Percentiles rank a stretch among this genome's conserved stretches.
Evolutionary conservation across 2,888 invertebrate species (phyloP).

Genomic region (Hydroisotoma schaefferi): DNA sequence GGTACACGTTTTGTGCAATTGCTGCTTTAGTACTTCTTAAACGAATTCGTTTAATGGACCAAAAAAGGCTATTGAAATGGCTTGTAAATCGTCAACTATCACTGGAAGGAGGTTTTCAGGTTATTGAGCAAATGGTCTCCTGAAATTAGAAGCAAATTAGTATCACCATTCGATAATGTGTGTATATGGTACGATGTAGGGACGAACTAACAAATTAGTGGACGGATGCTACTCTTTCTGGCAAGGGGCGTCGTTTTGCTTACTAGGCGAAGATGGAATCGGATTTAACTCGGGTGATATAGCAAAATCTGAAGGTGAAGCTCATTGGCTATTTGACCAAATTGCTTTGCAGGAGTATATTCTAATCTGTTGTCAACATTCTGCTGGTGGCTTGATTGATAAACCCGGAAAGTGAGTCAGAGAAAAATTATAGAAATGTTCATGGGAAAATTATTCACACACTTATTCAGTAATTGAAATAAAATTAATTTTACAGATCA

Average conservation of each 20-base stretch:
- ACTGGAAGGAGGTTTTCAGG: conserved; percentile 46
- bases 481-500: conserved; percentile 56
- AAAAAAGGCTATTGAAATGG: conserved; percentile 62
- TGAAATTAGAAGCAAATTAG: not conserved
- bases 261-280: conserved; percentile 17
- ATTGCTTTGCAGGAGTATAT: conserved; percentile 92
- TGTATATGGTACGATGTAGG: conserved; percentile 66
- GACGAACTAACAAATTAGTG: conserved; percentile 95
- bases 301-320: not conserved
- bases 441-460: too few relatives aligned
- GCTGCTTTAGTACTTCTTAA: conserved; percentile 81
- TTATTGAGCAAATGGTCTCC: conserved; percentile 7
- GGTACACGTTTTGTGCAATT: conserved; percentile 97
- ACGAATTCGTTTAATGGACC: conserved; percentile 69
- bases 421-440: not conserved
- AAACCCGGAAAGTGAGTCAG: conserved; percentile 86
- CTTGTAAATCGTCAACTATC: conserved; percentile 36
- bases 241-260: conserved; percentile 90
- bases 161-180: conserved; percentile 3
- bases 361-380: conserved; percentile 84
- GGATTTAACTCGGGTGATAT: not conserved
- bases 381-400: conserved; percentile 85
- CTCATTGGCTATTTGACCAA: conserved; percentile 71
- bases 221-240: conserved; percentile 99
- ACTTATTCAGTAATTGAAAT: conserved; percentile 6